These are phyloP conservation scores for Agapostemon virescens DNA, from an alignment of 2,888 invertebrate genomes.

Conservation along the genomic window DNA sequence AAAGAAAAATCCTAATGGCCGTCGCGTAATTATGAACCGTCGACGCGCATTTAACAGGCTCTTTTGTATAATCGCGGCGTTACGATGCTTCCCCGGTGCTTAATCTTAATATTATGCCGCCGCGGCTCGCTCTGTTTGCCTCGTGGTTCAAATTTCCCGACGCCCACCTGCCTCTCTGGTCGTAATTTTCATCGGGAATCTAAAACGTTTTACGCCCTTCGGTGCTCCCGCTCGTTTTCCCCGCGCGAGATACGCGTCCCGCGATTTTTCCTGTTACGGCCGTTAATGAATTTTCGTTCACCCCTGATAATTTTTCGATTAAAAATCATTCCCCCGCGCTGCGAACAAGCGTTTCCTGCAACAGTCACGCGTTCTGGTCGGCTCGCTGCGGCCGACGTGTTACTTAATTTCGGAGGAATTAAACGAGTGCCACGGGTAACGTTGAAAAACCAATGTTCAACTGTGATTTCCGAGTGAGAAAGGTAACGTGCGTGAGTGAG, in stretches of 20 bases:
- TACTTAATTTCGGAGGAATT: slow-evolving; percentile 38
- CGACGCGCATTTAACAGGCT: slow-evolving; percentile 31
- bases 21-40: slow-evolving; percentile 44
- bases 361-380: background rate
- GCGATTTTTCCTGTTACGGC: background rate
- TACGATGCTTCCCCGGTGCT: slow-evolving; percentile 19
- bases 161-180: slow-evolving; percentile 12
- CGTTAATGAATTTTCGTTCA: slow-evolving; percentile 12
- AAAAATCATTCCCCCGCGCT: slow-evolving; percentile 27
- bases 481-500: slow-evolving; percentile 50
- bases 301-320: slow-evolving; percentile 37
- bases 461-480: slow-evolving; percentile 68
- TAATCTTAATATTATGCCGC: slow-evolving; percentile 25
- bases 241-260: background rate
- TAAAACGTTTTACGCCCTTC: background rate
- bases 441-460: slow-evolving; percentile 68
- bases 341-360: slow-evolving; percentile 13
- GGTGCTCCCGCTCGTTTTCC: background rate
- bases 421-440: slow-evolving; percentile 61
- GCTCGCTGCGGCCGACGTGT: slow-evolving; percentile 27
- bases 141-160: slow-evolving; percentile 1
- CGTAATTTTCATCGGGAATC: slow-evolving; percentile 2
- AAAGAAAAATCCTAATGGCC: slow-evolving; percentile 44
- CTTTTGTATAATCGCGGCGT: slow-evolving; percentile 11
- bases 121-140: slow-evolving; percentile 11